phyloP scores from a whole-genome alignment of 2,113 vertebrate species.

The Globicephala melas region DNA sequence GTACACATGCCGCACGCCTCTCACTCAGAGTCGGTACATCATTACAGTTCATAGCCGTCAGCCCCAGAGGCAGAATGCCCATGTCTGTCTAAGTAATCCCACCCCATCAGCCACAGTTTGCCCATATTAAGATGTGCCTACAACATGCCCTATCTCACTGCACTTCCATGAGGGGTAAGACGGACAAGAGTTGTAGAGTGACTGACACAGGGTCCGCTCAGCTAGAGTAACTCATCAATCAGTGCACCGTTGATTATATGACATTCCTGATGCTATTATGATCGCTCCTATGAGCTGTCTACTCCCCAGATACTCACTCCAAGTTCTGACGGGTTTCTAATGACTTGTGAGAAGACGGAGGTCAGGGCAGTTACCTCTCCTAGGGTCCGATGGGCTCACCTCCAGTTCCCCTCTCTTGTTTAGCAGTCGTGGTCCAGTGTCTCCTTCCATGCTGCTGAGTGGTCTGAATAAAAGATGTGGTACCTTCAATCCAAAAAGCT shows the following conservation, averaged over 20 bases:
- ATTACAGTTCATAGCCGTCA: rapidly evolving
- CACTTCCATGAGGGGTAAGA: no score
- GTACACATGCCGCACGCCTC: rapidly evolving
- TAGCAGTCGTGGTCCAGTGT: rapidly evolving
- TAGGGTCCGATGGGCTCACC: rapidly evolving
- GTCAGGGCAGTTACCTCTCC: background rate
- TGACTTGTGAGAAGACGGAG: no score
- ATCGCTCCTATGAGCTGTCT: rapidly evolving
- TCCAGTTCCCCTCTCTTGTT: rapidly evolving
- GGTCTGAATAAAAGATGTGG: background rate
- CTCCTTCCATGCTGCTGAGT: background rate
- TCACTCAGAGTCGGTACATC: rapidly evolving
- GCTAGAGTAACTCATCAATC: no score
- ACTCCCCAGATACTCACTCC: rapidly evolving
- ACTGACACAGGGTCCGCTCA: no score
- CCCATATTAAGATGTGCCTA: rapidly evolving
- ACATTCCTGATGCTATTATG: rapidly evolving
- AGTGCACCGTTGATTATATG: rapidly evolving
- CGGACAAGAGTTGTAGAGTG: no score
- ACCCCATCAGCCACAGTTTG: background rate
- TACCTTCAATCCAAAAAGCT: no score
- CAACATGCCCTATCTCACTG: rapidly evolving
- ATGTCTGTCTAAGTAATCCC: no score
- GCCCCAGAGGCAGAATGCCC: background rate
- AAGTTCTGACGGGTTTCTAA: background rate